Conservation (phyloP, 2,888 invertebrate species). For the Schizaphis graminum region DNA sequence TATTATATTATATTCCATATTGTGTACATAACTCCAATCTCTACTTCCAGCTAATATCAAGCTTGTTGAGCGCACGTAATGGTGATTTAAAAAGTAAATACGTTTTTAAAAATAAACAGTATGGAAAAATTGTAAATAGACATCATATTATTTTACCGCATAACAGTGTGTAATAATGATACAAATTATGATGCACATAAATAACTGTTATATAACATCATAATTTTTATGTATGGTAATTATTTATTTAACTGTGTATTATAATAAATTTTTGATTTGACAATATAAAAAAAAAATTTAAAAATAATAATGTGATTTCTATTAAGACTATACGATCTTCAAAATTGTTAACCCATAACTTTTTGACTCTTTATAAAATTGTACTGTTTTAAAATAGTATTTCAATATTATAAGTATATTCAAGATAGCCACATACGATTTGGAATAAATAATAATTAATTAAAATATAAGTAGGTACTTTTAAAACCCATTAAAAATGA, state of each 20-base stretch:
- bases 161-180: not conserved
- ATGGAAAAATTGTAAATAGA: not conserved
- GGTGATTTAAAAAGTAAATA: slow-evolving; percentile 33
- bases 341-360: not conserved
- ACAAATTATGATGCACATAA: not conserved
- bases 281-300: too few species aligned
- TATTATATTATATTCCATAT: not conserved
- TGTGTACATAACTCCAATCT: not conserved
- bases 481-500: not conserved
- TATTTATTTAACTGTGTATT: not conserved
- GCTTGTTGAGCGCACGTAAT: not conserved
- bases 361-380: not conserved
- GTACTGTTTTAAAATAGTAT: not conserved
- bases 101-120: not conserved
- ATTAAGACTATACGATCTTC: not conserved
- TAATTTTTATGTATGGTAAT: not conserved
- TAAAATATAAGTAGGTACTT: not conserved
- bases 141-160: not conserved
- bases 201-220: not conserved
- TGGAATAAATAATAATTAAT: not conserved
- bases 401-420: not conserved
- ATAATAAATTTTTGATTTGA: too few species aligned
- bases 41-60: not conserved
- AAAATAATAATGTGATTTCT: not conserved
- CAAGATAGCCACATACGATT: not conserved